Percentiles rank a stretch among this genome's conserved stretches.
Evolutionary conservation across 2,888 invertebrate genomes (phyloP).

Genomic region (Cryptops parisi): DNA sequence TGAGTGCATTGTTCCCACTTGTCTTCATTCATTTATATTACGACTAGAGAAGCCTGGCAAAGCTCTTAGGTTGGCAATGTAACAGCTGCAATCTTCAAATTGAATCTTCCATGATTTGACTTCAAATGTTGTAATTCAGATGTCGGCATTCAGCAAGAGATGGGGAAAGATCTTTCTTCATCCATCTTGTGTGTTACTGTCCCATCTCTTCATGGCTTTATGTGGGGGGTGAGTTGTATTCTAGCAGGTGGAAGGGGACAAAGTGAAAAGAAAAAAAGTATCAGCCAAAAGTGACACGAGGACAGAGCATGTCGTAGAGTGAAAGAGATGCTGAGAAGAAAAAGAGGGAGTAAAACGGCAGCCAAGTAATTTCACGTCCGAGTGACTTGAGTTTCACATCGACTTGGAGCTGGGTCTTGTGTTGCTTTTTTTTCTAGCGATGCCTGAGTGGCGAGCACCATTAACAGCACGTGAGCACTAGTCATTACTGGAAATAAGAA

Average conservation of each 20-base stretch:
- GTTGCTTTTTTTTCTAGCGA: not conserved
- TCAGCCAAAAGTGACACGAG: not conserved
- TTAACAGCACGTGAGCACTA: not conserved
- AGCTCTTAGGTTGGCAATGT: not conserved
- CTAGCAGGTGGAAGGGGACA: not conserved
- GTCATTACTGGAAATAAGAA: not conserved
- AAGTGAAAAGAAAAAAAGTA: not conserved
- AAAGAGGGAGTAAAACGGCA: not conserved
- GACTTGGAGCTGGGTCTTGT: not conserved
- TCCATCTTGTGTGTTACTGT: too few species aligned
- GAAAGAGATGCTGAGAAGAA: not conserved
- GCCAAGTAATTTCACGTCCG: not conserved
- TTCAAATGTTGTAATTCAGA: not conserved
- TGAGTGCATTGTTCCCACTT: not conserved
- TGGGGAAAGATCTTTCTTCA: too few species aligned
- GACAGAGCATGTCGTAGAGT: not conserved
- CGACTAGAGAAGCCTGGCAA: not conserved
- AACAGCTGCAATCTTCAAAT: not conserved
- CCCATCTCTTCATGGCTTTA: too few species aligned
- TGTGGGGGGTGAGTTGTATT: too few species aligned
- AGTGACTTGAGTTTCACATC: not conserved
- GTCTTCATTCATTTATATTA: not conserved
- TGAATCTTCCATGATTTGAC: not conserved
- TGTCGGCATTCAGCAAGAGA: too few species aligned
- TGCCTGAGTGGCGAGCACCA: not conserved